phyloP scores from a whole-genome alignment of 1,140 invertebrate species.

The Philopotamus ludificatus region DNA sequence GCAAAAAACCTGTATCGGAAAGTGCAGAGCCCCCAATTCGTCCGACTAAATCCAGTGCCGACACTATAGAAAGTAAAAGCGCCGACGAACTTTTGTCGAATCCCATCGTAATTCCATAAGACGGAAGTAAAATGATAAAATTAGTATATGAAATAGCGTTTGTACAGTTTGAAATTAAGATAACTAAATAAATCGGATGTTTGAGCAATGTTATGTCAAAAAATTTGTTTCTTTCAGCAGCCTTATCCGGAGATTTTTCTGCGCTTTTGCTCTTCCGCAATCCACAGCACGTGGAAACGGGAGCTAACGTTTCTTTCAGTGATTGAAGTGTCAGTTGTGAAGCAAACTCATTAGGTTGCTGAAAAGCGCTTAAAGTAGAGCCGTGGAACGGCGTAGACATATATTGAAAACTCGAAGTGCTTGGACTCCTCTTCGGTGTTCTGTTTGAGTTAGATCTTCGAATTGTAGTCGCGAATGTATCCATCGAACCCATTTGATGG shows the following conservation, averaged over 20 bases:
- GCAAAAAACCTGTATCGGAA: constrained; percentile 70
- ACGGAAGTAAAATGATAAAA: constrained; percentile 76
- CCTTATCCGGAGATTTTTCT: constrained; percentile 45
- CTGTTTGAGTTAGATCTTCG: constrained; percentile 47
- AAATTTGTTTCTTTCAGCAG: constrained; percentile 62
- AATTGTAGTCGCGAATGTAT: constrained; percentile 38
- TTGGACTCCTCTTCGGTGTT: constrained; percentile 65
- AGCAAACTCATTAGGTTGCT: constrained; percentile 72
- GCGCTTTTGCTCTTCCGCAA: constrained; percentile 47
- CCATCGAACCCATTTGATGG: constrained; percentile 27
- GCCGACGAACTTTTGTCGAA: constrained; percentile 69
- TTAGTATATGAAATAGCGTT: constrained; percentile 85
- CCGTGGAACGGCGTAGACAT: constrained; percentile 81
- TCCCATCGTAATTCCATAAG: constrained; percentile 67
- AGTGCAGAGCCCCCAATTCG: constrained; percentile 78
- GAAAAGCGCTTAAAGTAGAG: constrained; percentile 71
- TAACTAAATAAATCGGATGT: constrained; percentile 78
- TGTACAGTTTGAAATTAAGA: constrained; percentile 78
- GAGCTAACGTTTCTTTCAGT: constrained; percentile 57
- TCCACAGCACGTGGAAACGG: constrained; percentile 50
- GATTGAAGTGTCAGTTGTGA: constrained; percentile 75
- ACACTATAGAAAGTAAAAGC: constrained; percentile 74
- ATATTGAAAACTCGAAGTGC: constrained; percentile 78
- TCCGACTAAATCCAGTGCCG: constrained; percentile 74
- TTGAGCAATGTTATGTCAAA: constrained; percentile 73